Base-by-base conservation (phyloP, 2,888 invertebrate genomes). In the Drosophila anomelani region DNA sequence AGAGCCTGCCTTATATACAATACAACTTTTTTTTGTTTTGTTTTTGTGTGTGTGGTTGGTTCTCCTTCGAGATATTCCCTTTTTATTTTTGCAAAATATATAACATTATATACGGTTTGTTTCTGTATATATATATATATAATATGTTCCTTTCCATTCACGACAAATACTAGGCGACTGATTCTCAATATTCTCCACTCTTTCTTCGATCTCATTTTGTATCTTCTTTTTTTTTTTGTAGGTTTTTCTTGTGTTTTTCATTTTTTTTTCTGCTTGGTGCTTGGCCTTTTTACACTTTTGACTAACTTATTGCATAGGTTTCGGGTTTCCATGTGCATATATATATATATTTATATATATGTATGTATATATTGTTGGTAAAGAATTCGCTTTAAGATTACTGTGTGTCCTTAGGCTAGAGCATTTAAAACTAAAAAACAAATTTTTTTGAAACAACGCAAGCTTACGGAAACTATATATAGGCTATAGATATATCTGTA, bases 1-100 rank as follows among this genome's bases (percentile, higher is more conserved):
- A 87, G 88, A 88, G 77, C 79, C 78, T 89, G 82, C 85, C 80
- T 78, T 85, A 78, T 88, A 72, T 88, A 86, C 87, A 87, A 81
- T 87, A 87, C 78, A 83, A 85, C 85, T 85, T 80, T 78, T 81
- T 66, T n/a, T n/a, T n/a, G n/a, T 64, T 72, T 77, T 9, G 5
- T 63, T 76, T 67, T 76, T 51, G 49, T 61, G 54, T 59, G 51
- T 56, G 75, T 59, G 73, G 57, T 78, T 57, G 51, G 20, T 49
- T 49, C 51, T 62, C 49, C 51, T 63, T 53, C n/a, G 38, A 32
- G 51, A 43, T 63, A 46, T 55, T 32, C 26, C 55, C 58, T 57
- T 57, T 63, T 53, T 20, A 7, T 51, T 56, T 56, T 59, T 79
- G 85, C 87, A 83, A 83, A 83, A 83, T 85, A 75, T 67, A 60